Evolutionary conservation across 2,113 vertebrate genomes (phyloP), one percentile per base, ranked within the genome.

Genomic region (Ia io): DNA sequence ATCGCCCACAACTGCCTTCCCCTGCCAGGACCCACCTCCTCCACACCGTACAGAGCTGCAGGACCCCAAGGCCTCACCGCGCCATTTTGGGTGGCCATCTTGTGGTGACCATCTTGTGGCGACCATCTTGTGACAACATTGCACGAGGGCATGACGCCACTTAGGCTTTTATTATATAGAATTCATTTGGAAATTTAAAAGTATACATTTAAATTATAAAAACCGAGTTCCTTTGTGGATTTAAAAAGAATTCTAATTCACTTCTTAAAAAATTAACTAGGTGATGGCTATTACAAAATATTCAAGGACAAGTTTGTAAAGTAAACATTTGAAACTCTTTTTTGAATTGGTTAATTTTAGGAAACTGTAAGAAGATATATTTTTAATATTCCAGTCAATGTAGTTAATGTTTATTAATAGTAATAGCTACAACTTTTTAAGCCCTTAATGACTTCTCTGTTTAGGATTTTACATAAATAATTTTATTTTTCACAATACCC

Each of bases 341-440:
- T 91, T 88, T 56, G 20, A 88, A 77, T 82, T 88, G 28, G 28
- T n/a, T 80, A 77, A 76, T 91, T 93, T 91, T 88, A 91, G 77
- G 30, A 93, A 93, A 73, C 7, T 53, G 3, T 63, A 85, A 70
- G 53, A 76, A 80, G 47, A 73, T 59, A 37, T 67, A 32, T 67
- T 73, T 95, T 25, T 44, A 37, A 65, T 18, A 78, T 78, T 44
- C 40, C 73, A 9, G 7, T 79, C n/a, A 40, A 44, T 79, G 14
- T 67, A 59, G 28, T 40, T 90, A 49, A 83, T 59, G 78, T 84
- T 59, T 74, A 63, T 65, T 65, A 77, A 51, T 53, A 85, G 9
- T 47, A 65, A 87, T 76, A 56, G 25, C 49, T 82, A 63, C 69
- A 71, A 90, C 9, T 94, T 84, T 71, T 69, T 74, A 90, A 80